These are phyloP conservation scores for Peromyscus aztecus DNA, from an alignment of 2,797 vertebrate genomes.

Conservation along the genomic window DNA sequence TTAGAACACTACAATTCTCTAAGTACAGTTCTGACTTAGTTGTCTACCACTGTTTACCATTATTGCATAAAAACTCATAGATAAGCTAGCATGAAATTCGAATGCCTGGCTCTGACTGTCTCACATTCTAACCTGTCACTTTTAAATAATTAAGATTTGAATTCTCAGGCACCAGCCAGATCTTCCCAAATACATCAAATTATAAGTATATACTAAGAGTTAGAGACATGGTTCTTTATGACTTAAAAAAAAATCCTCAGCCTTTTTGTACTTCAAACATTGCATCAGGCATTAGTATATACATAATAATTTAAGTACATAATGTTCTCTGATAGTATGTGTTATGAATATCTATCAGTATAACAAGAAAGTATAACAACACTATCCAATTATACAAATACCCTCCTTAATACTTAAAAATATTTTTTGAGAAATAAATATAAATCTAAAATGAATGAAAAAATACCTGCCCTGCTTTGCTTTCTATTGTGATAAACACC, in stretches of 20 bases:
- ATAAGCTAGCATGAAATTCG: background rate
- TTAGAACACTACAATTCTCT: background rate
- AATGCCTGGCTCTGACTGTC: background rate
- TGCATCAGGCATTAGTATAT: background rate
- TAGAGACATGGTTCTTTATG: background rate
- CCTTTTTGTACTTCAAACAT: background rate
- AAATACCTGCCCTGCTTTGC: background rate
- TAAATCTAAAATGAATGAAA: conserved; percentile 16
- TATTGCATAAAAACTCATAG: background rate
- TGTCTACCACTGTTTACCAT: background rate
- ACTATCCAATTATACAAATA: fast-evolving
- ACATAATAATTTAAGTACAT: background rate
- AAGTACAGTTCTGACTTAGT: background rate
- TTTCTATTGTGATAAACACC: background rate
- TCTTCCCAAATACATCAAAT: background rate
- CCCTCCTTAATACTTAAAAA: background rate
- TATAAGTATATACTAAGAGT: background rate
- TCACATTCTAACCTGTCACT: background rate
- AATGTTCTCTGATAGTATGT: background rate
- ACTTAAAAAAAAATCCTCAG: background rate
- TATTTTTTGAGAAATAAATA: background rate
- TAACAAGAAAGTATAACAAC: background rate
- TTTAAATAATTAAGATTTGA: background rate
- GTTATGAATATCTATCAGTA: background rate
- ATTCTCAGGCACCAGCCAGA: background rate